Evolutionary conservation across 2,888 invertebrate species (phyloP).

Genomic region (Merodon equestris): DNA sequence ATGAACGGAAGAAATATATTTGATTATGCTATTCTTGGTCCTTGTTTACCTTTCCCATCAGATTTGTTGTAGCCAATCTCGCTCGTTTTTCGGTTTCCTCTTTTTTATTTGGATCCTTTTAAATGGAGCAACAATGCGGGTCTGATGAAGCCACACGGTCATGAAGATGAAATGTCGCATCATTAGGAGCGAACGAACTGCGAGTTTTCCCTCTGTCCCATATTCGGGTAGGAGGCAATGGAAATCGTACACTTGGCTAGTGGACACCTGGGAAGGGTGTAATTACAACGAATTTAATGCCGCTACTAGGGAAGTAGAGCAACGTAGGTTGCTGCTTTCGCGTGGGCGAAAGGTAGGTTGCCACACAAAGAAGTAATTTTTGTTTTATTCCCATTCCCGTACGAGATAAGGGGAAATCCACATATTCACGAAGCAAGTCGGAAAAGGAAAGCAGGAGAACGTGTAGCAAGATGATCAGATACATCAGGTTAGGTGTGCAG

Average conservation of each 20-base stretch:
- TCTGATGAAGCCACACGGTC: slow-evolving; percentile 42
- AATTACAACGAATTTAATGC: slow-evolving; percentile 46
- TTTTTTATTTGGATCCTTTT: slow-evolving; percentile 15
- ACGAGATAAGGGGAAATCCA: slow-evolving; percentile 38
- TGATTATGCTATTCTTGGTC: slow-evolving; percentile 51
- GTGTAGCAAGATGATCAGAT: slow-evolving; percentile 56
- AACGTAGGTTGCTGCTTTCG: slow-evolving; percentile 2
- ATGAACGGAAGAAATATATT: slow-evolving; percentile 40
- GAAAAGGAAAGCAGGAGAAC: slow-evolving; percentile 9
- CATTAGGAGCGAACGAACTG: slow-evolving; percentile 31
- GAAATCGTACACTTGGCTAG: neutral
- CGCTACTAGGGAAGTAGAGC: neutral
- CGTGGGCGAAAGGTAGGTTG: too few species aligned
- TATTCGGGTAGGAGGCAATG: slow-evolving; percentile 8
- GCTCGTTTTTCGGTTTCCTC: too few species aligned
- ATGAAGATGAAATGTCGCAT: slow-evolving; percentile 57
- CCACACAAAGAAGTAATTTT: slow-evolving; percentile 23
- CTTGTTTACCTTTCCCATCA: slow-evolving; percentile 52
- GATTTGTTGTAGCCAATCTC: neutral
- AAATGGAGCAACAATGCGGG: slow-evolving; percentile 46
- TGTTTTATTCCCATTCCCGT: slow-evolving; percentile 5
- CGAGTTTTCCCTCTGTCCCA: neutral
- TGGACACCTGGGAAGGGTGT: slow-evolving; percentile 53
- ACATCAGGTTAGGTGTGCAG: slow-evolving; percentile 26
- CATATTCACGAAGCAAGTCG: slow-evolving; percentile 22